Evolutionary conservation across 2,113 vertebrate genomes (phyloP).

Genomic region (Mellivora capensis): DNA sequence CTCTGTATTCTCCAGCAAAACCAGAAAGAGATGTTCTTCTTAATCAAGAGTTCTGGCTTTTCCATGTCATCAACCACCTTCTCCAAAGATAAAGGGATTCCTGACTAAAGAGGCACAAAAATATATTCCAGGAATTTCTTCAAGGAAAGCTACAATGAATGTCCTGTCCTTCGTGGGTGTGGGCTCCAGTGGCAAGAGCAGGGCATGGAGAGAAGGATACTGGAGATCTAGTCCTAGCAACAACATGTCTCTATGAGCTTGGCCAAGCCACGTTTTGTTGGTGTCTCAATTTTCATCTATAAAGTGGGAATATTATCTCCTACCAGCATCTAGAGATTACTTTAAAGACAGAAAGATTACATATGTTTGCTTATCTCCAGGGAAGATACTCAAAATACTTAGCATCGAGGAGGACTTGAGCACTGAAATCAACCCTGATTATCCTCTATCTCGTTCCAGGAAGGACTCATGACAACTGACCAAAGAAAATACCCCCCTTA

Average conservation of each 20-base stretch:
- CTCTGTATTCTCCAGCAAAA: neutral
- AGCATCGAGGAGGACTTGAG: no score
- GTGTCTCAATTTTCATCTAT: neutral
- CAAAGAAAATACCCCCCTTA: neutral
- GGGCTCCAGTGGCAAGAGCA: neutral
- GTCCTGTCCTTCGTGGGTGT: neutral
- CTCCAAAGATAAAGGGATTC: neutral
- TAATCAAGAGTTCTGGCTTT: neutral
- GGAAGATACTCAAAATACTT: neutral
- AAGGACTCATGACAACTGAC: neutral
- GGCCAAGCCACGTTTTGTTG: neutral
- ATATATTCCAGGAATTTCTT: neutral
- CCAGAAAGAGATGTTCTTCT: neutral
- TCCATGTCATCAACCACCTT: neutral
- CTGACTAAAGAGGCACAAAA: neutral
- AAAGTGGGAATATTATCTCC: neutral
- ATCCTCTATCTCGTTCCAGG: neutral
- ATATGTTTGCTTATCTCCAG: neutral
- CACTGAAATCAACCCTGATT: neutral
- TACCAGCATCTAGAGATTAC: neutral
- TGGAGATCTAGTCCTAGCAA: neutral
- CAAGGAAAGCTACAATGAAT: neutral
- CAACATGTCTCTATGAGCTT: no score
- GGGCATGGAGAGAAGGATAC: no score
- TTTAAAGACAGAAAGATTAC: neutral